These are phyloP conservation scores for Dicycla oo DNA, from an alignment of 2,888 invertebrate genomes.

Conservation along the genomic window DNA sequence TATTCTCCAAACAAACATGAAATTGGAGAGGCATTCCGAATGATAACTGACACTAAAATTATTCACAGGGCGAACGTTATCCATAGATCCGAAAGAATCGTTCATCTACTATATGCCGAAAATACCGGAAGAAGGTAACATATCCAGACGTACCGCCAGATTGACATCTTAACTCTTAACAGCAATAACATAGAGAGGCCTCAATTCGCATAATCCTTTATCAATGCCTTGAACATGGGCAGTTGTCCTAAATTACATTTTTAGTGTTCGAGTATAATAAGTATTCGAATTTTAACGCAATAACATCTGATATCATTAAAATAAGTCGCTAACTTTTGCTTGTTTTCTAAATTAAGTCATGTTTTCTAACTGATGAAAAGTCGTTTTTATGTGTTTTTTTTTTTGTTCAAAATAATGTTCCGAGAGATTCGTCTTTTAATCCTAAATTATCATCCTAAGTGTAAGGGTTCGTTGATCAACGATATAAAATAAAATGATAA, in stretches of 20 bases:
- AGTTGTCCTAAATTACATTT: constrained; percentile 78
- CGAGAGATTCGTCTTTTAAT: neutral
- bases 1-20: constrained; percentile 33
- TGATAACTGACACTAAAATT: constrained; percentile 73
- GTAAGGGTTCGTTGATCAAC: neutral
- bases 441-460: neutral
- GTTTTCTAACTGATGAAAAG: constrained; percentile 42
- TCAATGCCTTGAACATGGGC: constrained; percentile 73
- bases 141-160: constrained; percentile 78
- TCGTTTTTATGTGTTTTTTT: constrained; percentile 13
- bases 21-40: constrained; percentile 39
- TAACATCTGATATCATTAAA: constrained; percentile 58
- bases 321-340: constrained; percentile 59
- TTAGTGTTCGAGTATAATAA: constrained; percentile 74
- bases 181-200: constrained; percentile 87
- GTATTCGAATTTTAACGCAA: constrained; percentile 57
- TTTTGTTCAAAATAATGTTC: neutral
- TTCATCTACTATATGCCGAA: constrained; percentile 88
- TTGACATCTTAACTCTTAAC: constrained; percentile 86
- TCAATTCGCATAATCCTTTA: constrained; percentile 86
- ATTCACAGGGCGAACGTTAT: constrained; percentile 89
- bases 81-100: constrained; percentile 86
- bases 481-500: neutral
- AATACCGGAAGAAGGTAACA: constrained; percentile 87
- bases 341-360: constrained; percentile 55